A percentile compares a stretch with the other conserved stretches of the same genome.
phyloP scores from a whole-genome alignment of 2,888 invertebrate genomes.

The Desoria tigrina region DNA sequence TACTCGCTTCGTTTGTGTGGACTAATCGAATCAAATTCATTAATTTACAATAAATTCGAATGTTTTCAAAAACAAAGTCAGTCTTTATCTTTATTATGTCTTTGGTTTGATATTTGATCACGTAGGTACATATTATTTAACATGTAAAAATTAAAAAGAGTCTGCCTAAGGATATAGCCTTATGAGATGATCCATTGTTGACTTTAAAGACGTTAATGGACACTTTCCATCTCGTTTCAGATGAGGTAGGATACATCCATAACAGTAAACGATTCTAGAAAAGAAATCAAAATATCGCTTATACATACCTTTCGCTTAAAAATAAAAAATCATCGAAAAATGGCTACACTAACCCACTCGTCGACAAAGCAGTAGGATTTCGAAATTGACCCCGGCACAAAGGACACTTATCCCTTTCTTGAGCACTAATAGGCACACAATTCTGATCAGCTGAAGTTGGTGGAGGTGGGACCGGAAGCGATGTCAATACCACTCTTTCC shows the following conservation, averaged over 20 bases:
- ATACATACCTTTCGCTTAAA: neutral
- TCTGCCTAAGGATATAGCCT: conserved; percentile 30
- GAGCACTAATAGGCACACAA: conserved; percentile 23
- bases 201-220: conserved; percentile 41
- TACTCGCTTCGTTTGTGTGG: no score
- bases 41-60: neutral
- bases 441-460: conserved; percentile 13
- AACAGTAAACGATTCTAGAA: conserved; percentile 44
- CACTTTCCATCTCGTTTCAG: conserved; percentile 33
- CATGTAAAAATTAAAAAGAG: neutral
- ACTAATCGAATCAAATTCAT: no score
- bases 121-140: no score
- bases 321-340: neutral
- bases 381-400: conserved; percentile 37
- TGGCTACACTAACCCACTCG: conserved; percentile 36
- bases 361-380: conserved; percentile 46
- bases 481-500: conserved; percentile 25
- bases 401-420: conserved; percentile 44
- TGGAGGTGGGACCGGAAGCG: conserved; percentile 32
- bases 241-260: conserved; percentile 40
- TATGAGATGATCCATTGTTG: conserved; percentile 39
- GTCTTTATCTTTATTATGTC: neutral
- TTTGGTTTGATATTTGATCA: neutral
- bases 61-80: conserved; percentile 2
- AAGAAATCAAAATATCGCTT: neutral